Evolutionary conservation across 2,888 invertebrate species (phyloP), one percentile per base, ranked within the genome.

Genomic region (Ennomos fuscantarius): DNA sequence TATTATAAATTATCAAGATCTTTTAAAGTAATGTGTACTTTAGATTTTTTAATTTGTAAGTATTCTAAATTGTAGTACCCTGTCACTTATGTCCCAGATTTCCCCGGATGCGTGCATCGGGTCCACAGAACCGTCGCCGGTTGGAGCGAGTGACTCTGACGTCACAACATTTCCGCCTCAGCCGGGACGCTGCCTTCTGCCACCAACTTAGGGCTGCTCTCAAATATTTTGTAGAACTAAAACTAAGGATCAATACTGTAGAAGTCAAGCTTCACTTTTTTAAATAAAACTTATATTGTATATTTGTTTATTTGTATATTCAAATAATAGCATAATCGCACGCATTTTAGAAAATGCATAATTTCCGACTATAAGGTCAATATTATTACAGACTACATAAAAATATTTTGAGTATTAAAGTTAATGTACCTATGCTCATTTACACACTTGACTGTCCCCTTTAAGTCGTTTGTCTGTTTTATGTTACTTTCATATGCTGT

Each of bases 81-180:
- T 24, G 24, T 24, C 6, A 52, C 43, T 60, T 39, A 68, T 76
- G 78, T 60, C 76, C 80, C 73, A 79, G 70, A 72, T 80, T 74
- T 63, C 36, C 69, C 73, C 78, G 80, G 80, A 80, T 77, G 74
- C 73, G 71, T 78, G 61, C 69, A 69, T 62, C 72, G 72, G 67
- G 66, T 68, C 63, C 65, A 63, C 68, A 71, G 70, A 68, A 63
- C 66, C 68, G 71, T 57, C 66, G 70, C 64, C 67, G 67, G 65
- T 63, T 66, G 65, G 64, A 71, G 70, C 71, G 68, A 68, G 67
- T 66, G 68, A 67, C 70, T 69, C 62, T 76, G 77, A 74, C 78
- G 79, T 79, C 76, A 74, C 72, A 60, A 68, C 66, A 71, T 73
- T 73, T 73, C 72, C 73, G 76, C 74, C 72, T 60, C 63, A 59